Conservation (phyloP, 2,113 vertebrate species). For the Haemorhous mexicanus region DNA sequence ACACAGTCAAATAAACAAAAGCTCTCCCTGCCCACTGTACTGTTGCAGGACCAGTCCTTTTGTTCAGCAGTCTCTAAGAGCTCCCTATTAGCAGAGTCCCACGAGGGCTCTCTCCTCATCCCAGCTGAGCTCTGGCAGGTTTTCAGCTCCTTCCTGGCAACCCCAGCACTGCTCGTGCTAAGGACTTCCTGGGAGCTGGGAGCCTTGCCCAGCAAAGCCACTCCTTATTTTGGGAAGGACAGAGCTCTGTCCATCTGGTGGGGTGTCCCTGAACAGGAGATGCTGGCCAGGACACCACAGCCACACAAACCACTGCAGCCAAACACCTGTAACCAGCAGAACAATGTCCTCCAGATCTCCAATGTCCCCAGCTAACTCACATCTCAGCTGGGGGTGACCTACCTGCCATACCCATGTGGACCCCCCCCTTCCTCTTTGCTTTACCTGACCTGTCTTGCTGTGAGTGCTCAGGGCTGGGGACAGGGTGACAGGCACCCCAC, state of each 20-base stretch:
- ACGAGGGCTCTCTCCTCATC: fast-evolving
- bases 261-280: not conserved
- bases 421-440: not conserved
- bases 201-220: not conserved
- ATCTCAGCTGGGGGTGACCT: not conserved
- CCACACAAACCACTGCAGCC: not conserved
- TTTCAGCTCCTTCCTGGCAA: not conserved
- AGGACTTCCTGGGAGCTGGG: not conserved
- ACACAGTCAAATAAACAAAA: not conserved
- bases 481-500: not conserved
- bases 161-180: not conserved
- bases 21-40: conserved; percentile 12
- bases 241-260: not conserved
- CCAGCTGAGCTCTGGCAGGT: not conserved
- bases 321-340: not conserved
- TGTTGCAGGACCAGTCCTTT: conserved; percentile 4
- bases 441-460: not conserved
- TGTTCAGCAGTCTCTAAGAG: not conserved
- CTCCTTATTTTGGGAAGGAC: not conserved
- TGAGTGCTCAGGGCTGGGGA: not conserved
- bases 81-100: not conserved
- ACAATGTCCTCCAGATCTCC: not conserved
- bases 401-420: not conserved
- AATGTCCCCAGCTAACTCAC: not conserved
- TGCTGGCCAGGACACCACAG: fast-evolving